Conservation (phyloP, 1,140 invertebrate species). For the Colletes latitarsis region DNA sequence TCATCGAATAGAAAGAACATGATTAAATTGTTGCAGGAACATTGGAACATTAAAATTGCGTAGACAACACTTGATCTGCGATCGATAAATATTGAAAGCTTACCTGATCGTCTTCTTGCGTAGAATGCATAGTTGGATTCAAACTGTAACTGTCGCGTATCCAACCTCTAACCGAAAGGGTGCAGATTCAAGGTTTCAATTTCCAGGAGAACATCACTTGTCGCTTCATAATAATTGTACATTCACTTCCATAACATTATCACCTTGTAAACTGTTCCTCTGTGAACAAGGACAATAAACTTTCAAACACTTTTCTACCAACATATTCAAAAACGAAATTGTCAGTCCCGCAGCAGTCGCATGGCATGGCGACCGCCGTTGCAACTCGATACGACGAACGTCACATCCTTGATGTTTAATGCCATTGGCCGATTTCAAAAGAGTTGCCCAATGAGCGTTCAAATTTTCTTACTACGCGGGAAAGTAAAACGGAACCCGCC, state of each 20-base stretch:
- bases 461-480: constrained; percentile 39
- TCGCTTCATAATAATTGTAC: constrained; percentile 1
- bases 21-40: neutral
- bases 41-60: neutral
- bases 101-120: neutral
- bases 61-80: neutral
- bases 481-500: constrained; percentile 35
- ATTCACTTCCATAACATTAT: constrained; percentile 6
- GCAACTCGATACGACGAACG: constrained; percentile 56
- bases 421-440: constrained; percentile 35
- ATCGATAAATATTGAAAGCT: neutral
- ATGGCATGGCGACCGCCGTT: constrained; percentile 63
- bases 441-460: constrained; percentile 29
- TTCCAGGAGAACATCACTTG: constrained; percentile 32
- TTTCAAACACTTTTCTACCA: neutral
- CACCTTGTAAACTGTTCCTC: constrained; percentile 1
- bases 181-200: constrained; percentile 21
- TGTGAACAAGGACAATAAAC: neutral
- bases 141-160: constrained; percentile 28
- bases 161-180: constrained; percentile 47
- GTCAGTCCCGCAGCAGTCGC: constrained; percentile 48
- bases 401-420: constrained; percentile 29
- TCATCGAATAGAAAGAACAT: constrained; percentile 27
- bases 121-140: constrained; percentile 21
- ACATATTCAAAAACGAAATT: constrained; percentile 17